Conservation (phyloP, 2,113 vertebrate genomes). For the Ifrita kowaldi region DNA sequence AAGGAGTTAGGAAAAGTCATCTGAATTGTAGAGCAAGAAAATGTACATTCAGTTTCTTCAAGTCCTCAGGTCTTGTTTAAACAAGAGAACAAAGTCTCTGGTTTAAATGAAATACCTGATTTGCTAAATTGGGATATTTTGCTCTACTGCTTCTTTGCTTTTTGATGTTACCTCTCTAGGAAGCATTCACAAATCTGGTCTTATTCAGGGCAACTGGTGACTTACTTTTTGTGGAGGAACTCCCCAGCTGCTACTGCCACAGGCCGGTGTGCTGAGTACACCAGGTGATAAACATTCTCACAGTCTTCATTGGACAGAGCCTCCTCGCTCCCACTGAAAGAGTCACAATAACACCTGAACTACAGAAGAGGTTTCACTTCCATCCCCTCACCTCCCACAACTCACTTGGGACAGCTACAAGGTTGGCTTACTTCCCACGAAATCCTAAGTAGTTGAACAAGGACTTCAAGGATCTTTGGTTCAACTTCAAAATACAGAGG, state of each 20-base stretch:
- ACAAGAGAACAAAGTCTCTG: background rate
- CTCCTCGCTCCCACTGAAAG: slow-evolving; percentile 93
- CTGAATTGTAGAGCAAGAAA: background rate
- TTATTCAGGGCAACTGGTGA: background rate
- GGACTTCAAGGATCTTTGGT: background rate
- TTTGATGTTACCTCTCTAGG: background rate
- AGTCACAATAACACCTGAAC: slow-evolving; percentile 38
- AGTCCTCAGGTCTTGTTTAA: background rate
- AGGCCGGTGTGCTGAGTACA: slow-evolving; percentile 95
- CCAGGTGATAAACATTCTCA: slow-evolving; percentile 98
- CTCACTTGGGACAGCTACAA: background rate
- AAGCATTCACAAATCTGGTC: background rate
- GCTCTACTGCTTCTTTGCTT: background rate
- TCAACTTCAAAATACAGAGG: background rate
- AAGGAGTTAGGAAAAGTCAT: background rate
- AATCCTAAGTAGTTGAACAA: background rate
- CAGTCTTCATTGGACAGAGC: slow-evolving; percentile 98
- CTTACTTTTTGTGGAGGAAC: slow-evolving; percentile 98
- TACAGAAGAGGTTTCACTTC: background rate
- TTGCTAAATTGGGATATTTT: background rate
- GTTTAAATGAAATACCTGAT: background rate
- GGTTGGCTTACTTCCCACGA: background rate
- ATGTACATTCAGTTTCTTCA: background rate
- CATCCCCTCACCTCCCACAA: background rate
- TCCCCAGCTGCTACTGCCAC: slow-evolving; percentile 97